Percentiles rank a stretch among this genome's conserved stretches.
Evolutionary conservation across 2,888 invertebrate genomes (phyloP).

Genomic region (Tachystola acroxantha): DNA sequence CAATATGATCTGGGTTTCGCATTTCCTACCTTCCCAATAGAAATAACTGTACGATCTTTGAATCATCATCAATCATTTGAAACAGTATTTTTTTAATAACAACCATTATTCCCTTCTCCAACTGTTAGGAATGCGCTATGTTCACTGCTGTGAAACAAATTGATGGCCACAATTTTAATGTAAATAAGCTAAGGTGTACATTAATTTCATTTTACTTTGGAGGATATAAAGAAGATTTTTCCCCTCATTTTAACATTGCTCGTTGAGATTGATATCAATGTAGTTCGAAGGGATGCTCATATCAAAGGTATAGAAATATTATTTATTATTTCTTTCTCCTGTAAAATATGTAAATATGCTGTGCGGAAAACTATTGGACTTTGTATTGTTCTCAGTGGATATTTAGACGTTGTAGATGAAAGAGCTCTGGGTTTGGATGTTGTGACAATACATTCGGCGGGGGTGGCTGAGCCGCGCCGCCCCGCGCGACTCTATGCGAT

Average conservation of each 20-base stretch:
- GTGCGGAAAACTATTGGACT: slow-evolving; percentile 48
- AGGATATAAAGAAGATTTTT: slow-evolving; percentile 20
- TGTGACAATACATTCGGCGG: slow-evolving; percentile 17
- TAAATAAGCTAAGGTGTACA: slow-evolving; percentile 41
- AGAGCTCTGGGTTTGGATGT: slow-evolving; percentile 39
- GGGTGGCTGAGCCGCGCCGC: not conserved
- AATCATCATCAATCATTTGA: too few relatives aligned
- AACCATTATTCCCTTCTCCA: too few relatives aligned
- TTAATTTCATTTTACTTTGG: slow-evolving; percentile 37
- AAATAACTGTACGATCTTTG: not conserved
- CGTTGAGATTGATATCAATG: slow-evolving; percentile 45
- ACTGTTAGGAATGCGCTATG: slow-evolving; percentile 1
- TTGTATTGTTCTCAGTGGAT: slow-evolving; percentile 50
- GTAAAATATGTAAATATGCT: slow-evolving; percentile 74
- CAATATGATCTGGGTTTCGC: not conserved
- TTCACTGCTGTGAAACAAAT: slow-evolving; percentile 6
- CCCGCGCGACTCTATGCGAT: not conserved
- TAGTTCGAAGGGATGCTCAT: slow-evolving; percentile 64
- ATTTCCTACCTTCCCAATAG: not conserved
- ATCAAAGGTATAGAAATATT: slow-evolving; percentile 68
- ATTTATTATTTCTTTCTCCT: slow-evolving; percentile 65
- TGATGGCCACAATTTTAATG: slow-evolving; percentile 21
- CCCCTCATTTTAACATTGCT: slow-evolving; percentile 28
- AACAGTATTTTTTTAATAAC: too few relatives aligned
- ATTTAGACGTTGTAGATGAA: slow-evolving; percentile 45